Conservation (phyloP, 2,113 vertebrate species). For the Psilopsiagon aurifrons region DNA sequence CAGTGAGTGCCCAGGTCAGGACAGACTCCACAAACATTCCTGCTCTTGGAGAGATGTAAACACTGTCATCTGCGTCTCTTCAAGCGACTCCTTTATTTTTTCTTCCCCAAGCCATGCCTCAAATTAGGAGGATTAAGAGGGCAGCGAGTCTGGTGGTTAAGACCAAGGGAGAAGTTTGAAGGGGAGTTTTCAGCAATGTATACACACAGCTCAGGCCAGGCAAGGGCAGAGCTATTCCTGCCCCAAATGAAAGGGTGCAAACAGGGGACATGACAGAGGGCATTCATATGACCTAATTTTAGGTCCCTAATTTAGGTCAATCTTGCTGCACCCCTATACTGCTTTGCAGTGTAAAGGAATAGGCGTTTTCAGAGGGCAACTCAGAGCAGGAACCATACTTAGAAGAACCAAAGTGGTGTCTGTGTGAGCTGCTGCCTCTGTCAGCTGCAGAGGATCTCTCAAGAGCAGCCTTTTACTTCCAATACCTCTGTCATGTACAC, state of each 20-base stretch:
- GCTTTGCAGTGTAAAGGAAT: neutral
- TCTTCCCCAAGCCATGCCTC: neutral
- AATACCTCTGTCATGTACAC: neutral
- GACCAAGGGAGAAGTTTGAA: neutral
- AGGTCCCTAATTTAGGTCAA: neutral
- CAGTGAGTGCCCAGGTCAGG: neutral
- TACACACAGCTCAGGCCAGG: neutral
- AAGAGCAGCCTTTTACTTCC: neutral
- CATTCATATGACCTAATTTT: slow-evolving; percentile 2
- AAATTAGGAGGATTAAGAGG: slow-evolving; percentile 15
- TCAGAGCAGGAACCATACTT: neutral
- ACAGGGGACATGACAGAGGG: neutral
- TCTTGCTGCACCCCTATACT: neutral
- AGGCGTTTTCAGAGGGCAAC: neutral
- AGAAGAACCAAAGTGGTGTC: neutral
- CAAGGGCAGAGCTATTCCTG: slow-evolving; percentile 38
- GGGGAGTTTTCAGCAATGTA: slow-evolving; percentile 3
- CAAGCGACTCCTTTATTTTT: neutral
- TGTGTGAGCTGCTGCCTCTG: neutral
- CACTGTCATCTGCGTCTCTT: neutral
- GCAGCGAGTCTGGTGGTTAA: neutral
- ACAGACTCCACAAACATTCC: slow-evolving; percentile 6
- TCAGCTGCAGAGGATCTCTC: neutral
- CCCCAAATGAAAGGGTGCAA: neutral
- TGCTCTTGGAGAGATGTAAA: neutral